Evolutionary conservation across 1,140 invertebrate species (phyloP).

Genomic region (Drosophila novamexicana): DNA sequence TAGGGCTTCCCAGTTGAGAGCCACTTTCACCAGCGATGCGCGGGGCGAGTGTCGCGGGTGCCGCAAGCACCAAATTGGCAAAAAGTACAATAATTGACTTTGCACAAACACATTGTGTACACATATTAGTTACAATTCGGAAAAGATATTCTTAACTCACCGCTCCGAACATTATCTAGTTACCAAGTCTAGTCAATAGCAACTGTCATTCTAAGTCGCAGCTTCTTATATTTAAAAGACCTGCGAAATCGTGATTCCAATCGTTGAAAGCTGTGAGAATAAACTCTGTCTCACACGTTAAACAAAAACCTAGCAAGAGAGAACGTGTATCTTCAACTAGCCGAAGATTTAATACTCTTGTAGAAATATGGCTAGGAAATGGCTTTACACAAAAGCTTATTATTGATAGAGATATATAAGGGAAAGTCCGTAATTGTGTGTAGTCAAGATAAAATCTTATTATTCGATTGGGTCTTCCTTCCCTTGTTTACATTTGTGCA

Average conservation of each 20-base stretch:
- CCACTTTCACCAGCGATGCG: not conserved
- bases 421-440: too few species aligned
- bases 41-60: too few species aligned
- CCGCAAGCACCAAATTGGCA: slow-evolving; percentile 10
- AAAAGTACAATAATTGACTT: slow-evolving; percentile 38
- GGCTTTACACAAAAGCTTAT: too few species aligned
- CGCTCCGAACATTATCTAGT: slow-evolving; percentile 16
- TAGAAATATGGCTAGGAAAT: too few species aligned
- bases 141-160: slow-evolving; percentile 17
- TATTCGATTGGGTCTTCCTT: too few species aligned
- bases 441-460: too few species aligned
- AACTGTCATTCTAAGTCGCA: slow-evolving; percentile 15
- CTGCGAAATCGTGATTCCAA: slow-evolving; percentile 24
- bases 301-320: too few species aligned
- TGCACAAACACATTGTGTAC: not conserved
- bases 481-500: too few species aligned
- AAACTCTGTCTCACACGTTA: too few species aligned
- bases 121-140: not conserved
- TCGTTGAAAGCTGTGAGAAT: not conserved
- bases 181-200: slow-evolving; percentile 2
- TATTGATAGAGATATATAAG: too few species aligned
- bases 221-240: slow-evolving; percentile 28
- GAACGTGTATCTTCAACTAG: too few species aligned
- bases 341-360: too few species aligned
- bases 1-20: slow-evolving; percentile 40